Conservation (phyloP, 2,113 vertebrate genomes). For the Psettodes erumei region DNA sequence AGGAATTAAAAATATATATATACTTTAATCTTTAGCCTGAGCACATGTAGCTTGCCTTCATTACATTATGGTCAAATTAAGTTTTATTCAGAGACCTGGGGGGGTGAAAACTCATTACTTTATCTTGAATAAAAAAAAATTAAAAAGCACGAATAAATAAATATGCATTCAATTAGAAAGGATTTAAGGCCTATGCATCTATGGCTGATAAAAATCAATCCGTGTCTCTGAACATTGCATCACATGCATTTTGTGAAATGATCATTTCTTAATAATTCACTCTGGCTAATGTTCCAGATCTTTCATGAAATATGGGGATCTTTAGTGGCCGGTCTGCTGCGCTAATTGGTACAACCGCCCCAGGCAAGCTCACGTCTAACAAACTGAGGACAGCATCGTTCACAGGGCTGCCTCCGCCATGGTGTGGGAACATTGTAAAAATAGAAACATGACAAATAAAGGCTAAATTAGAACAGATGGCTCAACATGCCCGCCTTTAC, state of each 20-base stretch:
- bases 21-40: slow-evolving; percentile 4
- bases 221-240: slow-evolving; percentile 11
- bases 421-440: slow-evolving; percentile 16
- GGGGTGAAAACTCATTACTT: not conserved
- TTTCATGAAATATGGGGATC: slow-evolving; percentile 62
- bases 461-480: slow-evolving; percentile 38
- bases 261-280: slow-evolving; percentile 51
- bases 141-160: not conserved
- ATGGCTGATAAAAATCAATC: slow-evolving; percentile 14
- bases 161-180: slow-evolving; percentile 1
- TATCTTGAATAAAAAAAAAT: slow-evolving; percentile 10
- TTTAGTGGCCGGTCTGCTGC: slow-evolving; percentile 56
- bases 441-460: slow-evolving; percentile 47
- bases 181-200: slow-evolving; percentile 2
- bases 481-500: not conserved
- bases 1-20: slow-evolving; percentile 23
- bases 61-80: slow-evolving; percentile 35
- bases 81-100: slow-evolving; percentile 3
- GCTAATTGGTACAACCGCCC: slow-evolving; percentile 73
- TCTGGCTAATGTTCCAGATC: slow-evolving; percentile 58
- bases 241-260: slow-evolving; percentile 20
- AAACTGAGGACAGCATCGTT: slow-evolving; percentile 43
- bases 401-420: slow-evolving; percentile 33
- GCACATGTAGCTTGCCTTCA: not conserved
- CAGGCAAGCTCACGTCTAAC: slow-evolving; percentile 50